Evolutionary conservation across 2,797 vertebrate species (phyloP).

Genomic region (Gymnocypris eckloni): DNA sequence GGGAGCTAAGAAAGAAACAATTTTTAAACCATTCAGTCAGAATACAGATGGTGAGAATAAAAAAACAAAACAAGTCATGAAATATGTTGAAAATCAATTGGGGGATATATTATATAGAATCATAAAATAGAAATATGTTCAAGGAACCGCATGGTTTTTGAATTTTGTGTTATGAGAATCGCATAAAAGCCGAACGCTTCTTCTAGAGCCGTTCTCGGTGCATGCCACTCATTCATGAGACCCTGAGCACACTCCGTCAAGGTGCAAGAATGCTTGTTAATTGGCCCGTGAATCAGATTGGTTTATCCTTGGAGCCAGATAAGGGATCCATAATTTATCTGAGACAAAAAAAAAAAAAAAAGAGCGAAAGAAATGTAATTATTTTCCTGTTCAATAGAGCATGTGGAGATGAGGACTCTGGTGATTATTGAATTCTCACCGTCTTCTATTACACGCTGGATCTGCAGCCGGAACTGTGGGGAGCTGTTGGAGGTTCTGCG

Average conservation of each 20-base stretch:
- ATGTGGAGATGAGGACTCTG: constrained; percentile 18
- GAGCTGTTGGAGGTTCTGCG: constrained; percentile 34
- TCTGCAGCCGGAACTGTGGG: constrained; percentile 18
- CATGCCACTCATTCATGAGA: constrained; percentile 19
- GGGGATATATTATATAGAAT: background rate
- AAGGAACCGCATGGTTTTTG: background rate
- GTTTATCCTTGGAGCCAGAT: constrained; percentile 54
- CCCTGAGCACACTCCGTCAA: constrained; percentile 22
- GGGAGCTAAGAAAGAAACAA: background rate
- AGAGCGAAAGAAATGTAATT: constrained; percentile 49
- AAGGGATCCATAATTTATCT: constrained; percentile 59
- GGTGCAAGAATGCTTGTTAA: constrained; percentile 47
- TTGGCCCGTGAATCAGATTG: constrained; percentile 52
- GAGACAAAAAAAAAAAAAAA: constrained; percentile 49
- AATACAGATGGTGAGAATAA: background rate
- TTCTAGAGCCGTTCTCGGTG: background rate
- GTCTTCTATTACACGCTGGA: constrained; percentile 37
- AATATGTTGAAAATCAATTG: constrained; percentile 3
- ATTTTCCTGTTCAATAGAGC: constrained; percentile 57
- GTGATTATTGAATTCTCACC: constrained; percentile 52
- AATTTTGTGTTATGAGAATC: constrained; percentile 4
- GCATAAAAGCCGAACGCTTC: background rate
- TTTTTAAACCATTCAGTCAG: background rate
- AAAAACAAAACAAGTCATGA: background rate
- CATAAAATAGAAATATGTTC: background rate